Base-by-base conservation (phyloP, 2,888 invertebrate species). In the Idaea aversata region DNA sequence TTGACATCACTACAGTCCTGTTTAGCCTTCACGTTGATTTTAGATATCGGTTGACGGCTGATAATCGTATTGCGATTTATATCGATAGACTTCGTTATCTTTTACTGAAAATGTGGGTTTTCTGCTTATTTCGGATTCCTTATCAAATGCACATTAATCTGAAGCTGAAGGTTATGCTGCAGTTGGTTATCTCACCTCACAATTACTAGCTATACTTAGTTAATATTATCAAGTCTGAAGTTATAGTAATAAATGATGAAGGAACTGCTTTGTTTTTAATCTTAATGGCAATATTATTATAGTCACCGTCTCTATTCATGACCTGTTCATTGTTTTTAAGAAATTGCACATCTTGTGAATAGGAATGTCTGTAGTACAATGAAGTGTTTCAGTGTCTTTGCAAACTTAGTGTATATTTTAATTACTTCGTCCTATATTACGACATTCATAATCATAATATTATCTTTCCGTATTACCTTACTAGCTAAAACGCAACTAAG, bases 1-100 rank as follows among this genome's bases (percentile, higher is more conserved):
- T 74, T 86, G 84, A 85, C 86, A 84, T 87, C 85, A 86, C 76
- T 76, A 68, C 67, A 66, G 34, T 66, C 78, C 78, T 83, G 83
- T 85, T 82, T 75, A 68, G 62, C 74, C 79, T 77, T 78, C 75
- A 71, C 66, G 68, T 61, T 63, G 64, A 65, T 63, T 68, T 60
- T 25, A 65, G 64, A 72, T 70, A 70, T 66, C 61, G 61, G 62
- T 63, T 63, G 66, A 67, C 62, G 59, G 57, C 66, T 63, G 65
- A 67, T 68, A 66, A 66, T 62, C 13, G 62, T 61, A 63, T 65
- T 66, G 65, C 65, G 62, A 65, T 57, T 63, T 63, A 35, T 47
- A 47, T 47, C 47, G 13, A 47, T 13, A 47, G 47, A 47, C 47
- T 61, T 57, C 15, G n/a, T 15, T 59, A 36, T 47, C 47, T 47